These are phyloP conservation scores for Phylloscopus trochilus DNA, from an alignment of 2,113 vertebrate genomes.

Conservation along the genomic window DNA sequence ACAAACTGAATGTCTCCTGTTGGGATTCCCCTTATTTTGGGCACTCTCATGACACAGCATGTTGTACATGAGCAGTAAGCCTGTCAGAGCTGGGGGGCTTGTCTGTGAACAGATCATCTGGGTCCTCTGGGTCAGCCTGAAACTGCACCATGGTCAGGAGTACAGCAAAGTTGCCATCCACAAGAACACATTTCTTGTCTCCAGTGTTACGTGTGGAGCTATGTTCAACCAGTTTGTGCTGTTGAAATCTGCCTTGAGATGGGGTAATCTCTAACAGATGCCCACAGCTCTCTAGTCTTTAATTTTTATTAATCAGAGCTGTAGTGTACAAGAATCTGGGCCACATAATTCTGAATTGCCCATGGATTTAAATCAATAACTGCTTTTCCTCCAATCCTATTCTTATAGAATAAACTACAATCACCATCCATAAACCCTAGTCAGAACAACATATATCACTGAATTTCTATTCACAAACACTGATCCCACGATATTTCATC, in stretches of 20 bases:
- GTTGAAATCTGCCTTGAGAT: background rate
- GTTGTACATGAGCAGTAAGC: background rate
- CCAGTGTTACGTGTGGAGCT: background rate
- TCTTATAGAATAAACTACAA: background rate
- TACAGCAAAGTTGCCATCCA: background rate
- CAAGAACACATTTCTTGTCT: background rate
- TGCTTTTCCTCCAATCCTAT: background rate
- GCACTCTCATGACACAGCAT: fast-evolving
- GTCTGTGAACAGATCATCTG: fast-evolving
- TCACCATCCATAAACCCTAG: background rate
- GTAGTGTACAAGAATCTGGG: background rate
- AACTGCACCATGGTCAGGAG: background rate
- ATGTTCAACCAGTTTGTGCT: background rate
- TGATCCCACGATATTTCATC: background rate
- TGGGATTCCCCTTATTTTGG: background rate
- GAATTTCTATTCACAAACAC: background rate
- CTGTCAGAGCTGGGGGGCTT: fast-evolving
- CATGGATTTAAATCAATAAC: background rate
- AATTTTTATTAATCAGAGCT: background rate
- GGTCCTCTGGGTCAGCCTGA: background rate
- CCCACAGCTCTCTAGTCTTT: background rate
- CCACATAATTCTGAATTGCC: background rate
- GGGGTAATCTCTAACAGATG: background rate
- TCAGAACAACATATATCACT: background rate
- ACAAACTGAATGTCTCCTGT: background rate